Base-by-base conservation (phyloP, 2,888 invertebrate species). In the Polydrusus cervinus region DNA sequence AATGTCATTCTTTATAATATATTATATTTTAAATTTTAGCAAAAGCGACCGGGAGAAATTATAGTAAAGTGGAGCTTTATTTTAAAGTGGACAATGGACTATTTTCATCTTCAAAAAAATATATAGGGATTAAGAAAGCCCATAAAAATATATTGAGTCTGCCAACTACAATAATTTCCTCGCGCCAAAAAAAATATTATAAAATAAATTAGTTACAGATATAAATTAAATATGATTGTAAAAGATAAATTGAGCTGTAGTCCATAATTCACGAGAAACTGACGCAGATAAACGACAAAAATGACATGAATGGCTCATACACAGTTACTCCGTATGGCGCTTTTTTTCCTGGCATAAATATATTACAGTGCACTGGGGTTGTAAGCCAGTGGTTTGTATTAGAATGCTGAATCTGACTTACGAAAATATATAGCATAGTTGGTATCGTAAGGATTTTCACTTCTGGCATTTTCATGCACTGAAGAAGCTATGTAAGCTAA, bases 401-500 rank as follows among this genome's bases (percentile, higher is more conserved):
- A 71, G 71, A 76, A 76, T 76, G 75, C 75, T 79, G 78, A 78
- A 69, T 78, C 77, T 70, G 71, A 74, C 71, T 71, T 68, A 62
- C 61, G 77, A 67, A 78, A 78, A 78, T 78, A 78, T 76, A 78
- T 77, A 73, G 76, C 61, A 69, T 20, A 14, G 53, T 57, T 20
- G 57, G 75, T 45, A 71, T 20, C 71, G 72, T 49, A 75, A 72
- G 75, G 75, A 69, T 79, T 78, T 76, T 68, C 77, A 74, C 78
- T 77, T 79, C 75, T 79, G 76, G 74, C 80, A 78, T 79, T 79
- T 76, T 78, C 77, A 78, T 78, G 79, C 47, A 68, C 69, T 40
- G 64, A 75, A 78, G 74, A 76, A 75, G 76, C 78, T 60, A 76
- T 78, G 79, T 78, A 77, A 79, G 79, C 77, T 79, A 79, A 81